phyloP scores from a whole-genome alignment of 2,888 invertebrate species.

The Synergus japonicus region DNA sequence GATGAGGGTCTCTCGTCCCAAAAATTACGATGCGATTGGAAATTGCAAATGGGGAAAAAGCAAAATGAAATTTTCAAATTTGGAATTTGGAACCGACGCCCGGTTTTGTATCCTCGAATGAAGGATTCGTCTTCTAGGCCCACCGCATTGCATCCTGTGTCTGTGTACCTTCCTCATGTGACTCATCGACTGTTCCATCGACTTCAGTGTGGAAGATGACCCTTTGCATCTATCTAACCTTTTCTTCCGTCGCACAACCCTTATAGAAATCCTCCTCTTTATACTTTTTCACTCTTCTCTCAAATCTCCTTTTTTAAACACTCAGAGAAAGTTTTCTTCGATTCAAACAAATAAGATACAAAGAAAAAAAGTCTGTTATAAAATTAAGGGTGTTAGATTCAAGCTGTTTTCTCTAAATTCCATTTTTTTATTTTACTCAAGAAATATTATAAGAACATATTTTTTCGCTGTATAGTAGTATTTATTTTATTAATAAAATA shows the following conservation, averaged over 20 bases:
- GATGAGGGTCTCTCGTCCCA: constrained; percentile 48
- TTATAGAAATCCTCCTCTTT: constrained; percentile 27
- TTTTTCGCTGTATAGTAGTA: no score
- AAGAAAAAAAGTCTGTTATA: no score
- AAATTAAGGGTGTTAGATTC: no score
- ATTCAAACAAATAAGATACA: not conserved
- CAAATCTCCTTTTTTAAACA: constrained; percentile 30
- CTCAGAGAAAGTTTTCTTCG: constrained; percentile 6
- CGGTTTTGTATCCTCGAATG: constrained; percentile 23
- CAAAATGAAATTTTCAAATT: not conserved
- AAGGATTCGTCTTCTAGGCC: constrained; percentile 47
- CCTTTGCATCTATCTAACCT: constrained; percentile 37
- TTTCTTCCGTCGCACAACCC: constrained; percentile 46
- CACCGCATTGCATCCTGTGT: constrained; percentile 51
- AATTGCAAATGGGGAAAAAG: not conserved
- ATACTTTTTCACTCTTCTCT: constrained; percentile 19
- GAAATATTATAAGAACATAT: no score
- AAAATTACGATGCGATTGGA: constrained; percentile 30
- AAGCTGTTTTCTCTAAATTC: no score
- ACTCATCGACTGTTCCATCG: constrained; percentile 47
- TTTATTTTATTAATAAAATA: no score
- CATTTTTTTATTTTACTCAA: no score
- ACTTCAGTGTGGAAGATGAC: constrained; percentile 47
- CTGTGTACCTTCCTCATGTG: constrained; percentile 45
- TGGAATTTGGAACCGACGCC: constrained; percentile 28